Evolutionary conservation across 1,140 invertebrate genomes (phyloP).

Genomic region (Ylistrum balloti): DNA sequence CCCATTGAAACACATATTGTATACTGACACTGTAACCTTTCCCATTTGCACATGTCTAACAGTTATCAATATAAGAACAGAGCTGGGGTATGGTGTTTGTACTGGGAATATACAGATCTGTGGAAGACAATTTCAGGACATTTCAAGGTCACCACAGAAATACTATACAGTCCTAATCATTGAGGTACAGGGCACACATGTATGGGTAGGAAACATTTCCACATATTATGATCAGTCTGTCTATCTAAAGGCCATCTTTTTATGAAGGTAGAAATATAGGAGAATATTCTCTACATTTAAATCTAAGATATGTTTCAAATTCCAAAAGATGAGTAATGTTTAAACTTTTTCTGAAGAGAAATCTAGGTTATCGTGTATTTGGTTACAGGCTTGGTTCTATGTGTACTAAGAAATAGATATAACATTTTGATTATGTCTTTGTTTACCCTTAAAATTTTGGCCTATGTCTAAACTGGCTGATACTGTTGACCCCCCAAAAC

Average conservation of each 20-base stretch:
- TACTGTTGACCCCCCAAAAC: conserved; percentile 14
- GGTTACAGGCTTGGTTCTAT: background rate
- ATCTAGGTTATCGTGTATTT: conserved; percentile 14
- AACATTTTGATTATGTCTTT: conserved; percentile 36
- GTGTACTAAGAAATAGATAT: background rate
- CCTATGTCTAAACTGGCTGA: background rate
- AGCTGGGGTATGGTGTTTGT: too few relatives aligned
- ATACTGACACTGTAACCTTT: too few relatives aligned
- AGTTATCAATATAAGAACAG: too few relatives aligned
- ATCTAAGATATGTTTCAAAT: background rate
- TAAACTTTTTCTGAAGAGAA: background rate
- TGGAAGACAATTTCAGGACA: too few relatives aligned
- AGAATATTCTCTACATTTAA: background rate
- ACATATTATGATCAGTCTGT: background rate
- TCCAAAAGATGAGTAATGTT: conserved; percentile 39
- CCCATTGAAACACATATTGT: too few relatives aligned
- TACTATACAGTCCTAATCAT: background rate
- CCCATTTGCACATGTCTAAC: too few relatives aligned
- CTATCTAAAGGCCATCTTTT: background rate
- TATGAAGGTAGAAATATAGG: background rate
- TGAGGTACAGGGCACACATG: background rate
- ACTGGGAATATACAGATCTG: too few relatives aligned
- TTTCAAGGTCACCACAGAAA: too few relatives aligned
- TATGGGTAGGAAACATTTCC: background rate
- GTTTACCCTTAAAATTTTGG: conserved; percentile 35